phyloP scores from a whole-genome alignment of 2,888 invertebrate species.

The Lasioglossum zephyrum region DNA sequence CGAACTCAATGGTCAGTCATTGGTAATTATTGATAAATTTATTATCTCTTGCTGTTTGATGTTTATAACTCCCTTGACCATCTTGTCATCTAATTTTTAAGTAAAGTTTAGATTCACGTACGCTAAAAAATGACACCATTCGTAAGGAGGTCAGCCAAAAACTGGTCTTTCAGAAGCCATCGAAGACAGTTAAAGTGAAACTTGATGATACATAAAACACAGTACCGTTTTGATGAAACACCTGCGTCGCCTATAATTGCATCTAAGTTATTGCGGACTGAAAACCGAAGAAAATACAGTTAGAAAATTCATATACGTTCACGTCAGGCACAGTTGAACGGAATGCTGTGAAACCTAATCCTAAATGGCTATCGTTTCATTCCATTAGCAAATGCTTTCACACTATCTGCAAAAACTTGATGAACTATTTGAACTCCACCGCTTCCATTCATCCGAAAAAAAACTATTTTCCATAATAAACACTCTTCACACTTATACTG shows the following conservation, averaged over 20 bases:
- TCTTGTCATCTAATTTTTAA: no score
- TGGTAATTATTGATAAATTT: no score
- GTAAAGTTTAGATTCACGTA: neutral
- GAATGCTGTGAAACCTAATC: neutral
- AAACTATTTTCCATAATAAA: neutral
- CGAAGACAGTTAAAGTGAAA: neutral
- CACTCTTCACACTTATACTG: neutral
- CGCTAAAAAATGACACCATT: neutral
- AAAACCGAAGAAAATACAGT: neutral
- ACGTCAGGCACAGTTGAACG: neutral
- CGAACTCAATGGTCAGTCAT: no score
- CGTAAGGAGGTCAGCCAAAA: neutral
- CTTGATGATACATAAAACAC: neutral
- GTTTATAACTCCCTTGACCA: no score
- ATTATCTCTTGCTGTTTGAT: no score
- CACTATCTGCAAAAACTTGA: neutral
- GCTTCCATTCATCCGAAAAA: neutral
- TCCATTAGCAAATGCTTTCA: neutral
- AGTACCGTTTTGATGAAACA: neutral
- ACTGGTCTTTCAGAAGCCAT: neutral
- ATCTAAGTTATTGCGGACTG: neutral
- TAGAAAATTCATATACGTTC: neutral
- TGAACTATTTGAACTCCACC: neutral
- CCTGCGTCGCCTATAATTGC: neutral
- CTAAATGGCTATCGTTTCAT: neutral